Conservation (phyloP, 2,113 vertebrate genomes). For the Panthera uncia region DNA sequence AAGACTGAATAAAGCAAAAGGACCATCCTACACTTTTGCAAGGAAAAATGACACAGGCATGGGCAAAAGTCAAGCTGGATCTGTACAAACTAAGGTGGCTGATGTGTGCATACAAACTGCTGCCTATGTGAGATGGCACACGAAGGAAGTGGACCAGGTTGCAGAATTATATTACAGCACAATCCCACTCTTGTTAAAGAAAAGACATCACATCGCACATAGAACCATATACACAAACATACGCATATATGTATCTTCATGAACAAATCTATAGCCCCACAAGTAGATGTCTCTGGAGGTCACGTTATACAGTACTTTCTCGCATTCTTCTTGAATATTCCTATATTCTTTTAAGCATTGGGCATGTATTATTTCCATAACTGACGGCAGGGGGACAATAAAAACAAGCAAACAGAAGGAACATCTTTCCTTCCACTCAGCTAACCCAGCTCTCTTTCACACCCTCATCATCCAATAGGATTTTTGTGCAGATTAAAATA, state of each 20-base stretch:
- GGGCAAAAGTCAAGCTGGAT: not conserved
- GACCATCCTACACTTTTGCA: not conserved
- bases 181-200: not conserved
- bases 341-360: not conserved
- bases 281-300: not conserved
- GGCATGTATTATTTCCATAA: not conserved
- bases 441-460: not conserved
- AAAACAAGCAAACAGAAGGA: conserved; percentile 23
- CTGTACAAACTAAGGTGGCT: not conserved
- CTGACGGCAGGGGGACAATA: not conserved
- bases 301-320: not conserved
- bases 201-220: not conserved
- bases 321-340: not conserved
- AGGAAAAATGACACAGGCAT: not conserved
- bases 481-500: not conserved
- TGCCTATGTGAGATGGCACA: not conserved
- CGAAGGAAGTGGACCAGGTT: not conserved
- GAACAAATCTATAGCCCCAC: not conserved
- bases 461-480: not conserved
- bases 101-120: not conserved
- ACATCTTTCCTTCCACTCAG: not conserved
- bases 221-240: not conserved
- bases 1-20: not conserved
- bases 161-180: not conserved
- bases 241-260: not conserved